Base-by-base conservation (phyloP, 2,113 vertebrate genomes). In the Megaceryle maxima region DNA sequence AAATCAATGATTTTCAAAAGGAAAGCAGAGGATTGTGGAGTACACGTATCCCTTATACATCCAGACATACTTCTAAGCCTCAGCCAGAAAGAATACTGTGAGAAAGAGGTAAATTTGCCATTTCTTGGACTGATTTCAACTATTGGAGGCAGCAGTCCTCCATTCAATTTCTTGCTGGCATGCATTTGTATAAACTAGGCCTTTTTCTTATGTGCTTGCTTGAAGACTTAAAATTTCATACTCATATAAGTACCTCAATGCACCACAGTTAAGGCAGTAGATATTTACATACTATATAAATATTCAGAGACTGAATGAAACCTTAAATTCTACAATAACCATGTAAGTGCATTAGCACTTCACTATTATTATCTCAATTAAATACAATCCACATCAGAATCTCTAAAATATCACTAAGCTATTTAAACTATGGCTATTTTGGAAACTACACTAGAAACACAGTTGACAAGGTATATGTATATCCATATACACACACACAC, bases 301-400 rank as follows among this genome's bases (percentile, higher is more conserved):
- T 79, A 89, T 53, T 56, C 77, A 85, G 77, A 76, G 55, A 82
- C 31, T 41, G 37, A 87, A 87, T 59, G 31, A 93, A 83, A 72
- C 28, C 46, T 88, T 87, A 55, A 92, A 70, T 20, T 68, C 56
- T 55, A 72, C 28, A 90, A 70, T 59, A 78, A 87, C 63, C 22
- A 77, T 0, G 0, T 14, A 57, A 85, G 59, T 29, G 10, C 55
- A 93, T 55, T 78, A 67, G 56, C 20, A 56, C 17, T 69, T 88
- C 31, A 59, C 60, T 67, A 28, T 70, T 89, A 66, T 56, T 62
- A 70, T 6, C 41, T 66, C 79, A 50, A n/a, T 84, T 60, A 89
- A 93, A 89, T 68, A 63, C 48, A 92, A 64, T 72, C 35, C 67
- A 93, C 74, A 92, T 67, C 73, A 76, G 78, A 97, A 95, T 7